Base-by-base conservation (phyloP, 1,140 invertebrate genomes). In the Lucilia cuprina region DNA sequence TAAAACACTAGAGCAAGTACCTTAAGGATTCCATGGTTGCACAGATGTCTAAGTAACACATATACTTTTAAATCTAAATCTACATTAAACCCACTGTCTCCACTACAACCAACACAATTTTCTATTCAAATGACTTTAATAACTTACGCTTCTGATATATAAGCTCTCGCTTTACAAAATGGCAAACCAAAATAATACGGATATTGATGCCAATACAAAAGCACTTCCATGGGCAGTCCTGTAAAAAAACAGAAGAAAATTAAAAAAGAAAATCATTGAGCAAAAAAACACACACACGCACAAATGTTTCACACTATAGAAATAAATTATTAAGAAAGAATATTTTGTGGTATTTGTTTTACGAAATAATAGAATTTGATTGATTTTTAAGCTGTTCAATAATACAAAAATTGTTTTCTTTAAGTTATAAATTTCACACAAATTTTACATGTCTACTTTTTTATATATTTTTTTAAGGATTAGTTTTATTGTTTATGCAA, bases 151-250 rank as follows among this genome's bases (percentile, higher is more conserved):
- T 98, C 97, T 5, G 96, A 96, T 30, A 97, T 93, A 80, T 97
- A 94, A 0, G 96, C 95, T 75, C 97, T 93, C 74, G 97, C 92
- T 91, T 97, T 96, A 92, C 97, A 98, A 86, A 97, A 94, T 2
- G 93, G 92, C 70, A 95, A 93, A 0, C 97, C 97, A 77, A 98
- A 93, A 55, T 93, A 92, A 95, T 96, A 98, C 0, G 98, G 98
- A 92, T 98, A 99, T 89, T 98, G 96, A 89, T 98, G 96, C 97
- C 97, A 98, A 88, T 96, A 96, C 0, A 96, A 92, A 83, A 95
- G 95, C 7, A 98, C 92, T 88, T 99, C 97, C 88, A 97, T 95
- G 0, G 97, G 97, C 74, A 98, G 92, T 85, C 96, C 97, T 98
- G 80, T 5, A 85, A 80, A 34, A 65, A 13, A 60, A 85, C n/a